These are phyloP conservation scores for Agrilus planipennis DNA, from an alignment of 1,140 invertebrate species.

Conservation along the genomic window DNA sequence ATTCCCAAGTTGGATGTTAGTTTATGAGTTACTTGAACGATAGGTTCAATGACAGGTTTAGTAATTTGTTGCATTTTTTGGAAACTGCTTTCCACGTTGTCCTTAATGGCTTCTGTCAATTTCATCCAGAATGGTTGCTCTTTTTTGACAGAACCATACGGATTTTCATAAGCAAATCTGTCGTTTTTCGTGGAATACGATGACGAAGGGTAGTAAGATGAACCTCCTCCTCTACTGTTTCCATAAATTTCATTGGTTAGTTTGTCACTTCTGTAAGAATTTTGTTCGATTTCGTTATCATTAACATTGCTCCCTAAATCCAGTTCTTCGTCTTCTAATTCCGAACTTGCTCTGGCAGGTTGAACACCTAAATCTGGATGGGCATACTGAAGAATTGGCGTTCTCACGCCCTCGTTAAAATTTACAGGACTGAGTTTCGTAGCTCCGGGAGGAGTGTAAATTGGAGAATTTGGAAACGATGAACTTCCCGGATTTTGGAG, in stretches of 20 bases:
- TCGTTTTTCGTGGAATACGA: slow-evolving; percentile 37
- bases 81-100: slow-evolving; percentile 54
- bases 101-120: slow-evolving; percentile 57
- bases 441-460: slow-evolving; percentile 41
- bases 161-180: slow-evolving; percentile 40
- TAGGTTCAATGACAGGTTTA: slow-evolving; percentile 55
- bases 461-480: slow-evolving; percentile 48
- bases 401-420: slow-evolving; percentile 54
- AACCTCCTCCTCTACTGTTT: slow-evolving; percentile 39
- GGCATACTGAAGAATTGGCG: slow-evolving; percentile 63
- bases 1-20: slow-evolving; percentile 63
- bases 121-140: slow-evolving; percentile 58
- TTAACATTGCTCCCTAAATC: slow-evolving; percentile 21
- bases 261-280: slow-evolving; percentile 33
- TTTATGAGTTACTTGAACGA: slow-evolving; percentile 65
- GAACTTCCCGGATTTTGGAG: slow-evolving; percentile 45
- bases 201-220: slow-evolving; percentile 24
- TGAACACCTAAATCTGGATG: slow-evolving; percentile 66
- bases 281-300: slow-evolving; percentile 32
- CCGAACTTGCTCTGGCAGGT: slow-evolving; percentile 46
- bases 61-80: slow-evolving; percentile 56
- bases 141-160: slow-evolving; percentile 38
- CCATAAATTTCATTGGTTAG: slow-evolving; percentile 31
- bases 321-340: slow-evolving; percentile 28
- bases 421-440: slow-evolving; percentile 38